phyloP scores from a whole-genome alignment of 2,113 vertebrate genomes.

The Pseudopipra pipra region DNA sequence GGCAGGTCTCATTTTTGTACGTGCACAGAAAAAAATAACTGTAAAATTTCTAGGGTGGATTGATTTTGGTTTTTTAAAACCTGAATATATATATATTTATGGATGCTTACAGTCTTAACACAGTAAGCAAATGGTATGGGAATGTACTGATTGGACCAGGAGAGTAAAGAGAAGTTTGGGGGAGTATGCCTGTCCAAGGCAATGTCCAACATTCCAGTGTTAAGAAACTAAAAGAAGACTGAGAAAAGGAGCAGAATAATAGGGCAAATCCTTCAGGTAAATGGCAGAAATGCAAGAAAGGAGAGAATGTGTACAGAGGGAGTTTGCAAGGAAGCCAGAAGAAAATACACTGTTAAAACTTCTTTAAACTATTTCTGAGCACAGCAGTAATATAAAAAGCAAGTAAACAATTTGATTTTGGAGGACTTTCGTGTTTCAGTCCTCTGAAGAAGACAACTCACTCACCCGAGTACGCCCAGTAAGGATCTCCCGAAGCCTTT shows the following conservation, averaged over 20 bases:
- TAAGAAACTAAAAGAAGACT: not conserved
- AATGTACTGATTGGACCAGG: not conserved
- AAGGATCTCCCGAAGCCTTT: constrained; percentile 86
- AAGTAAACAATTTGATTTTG: not conserved
- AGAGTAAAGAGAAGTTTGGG: not conserved
- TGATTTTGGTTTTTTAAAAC: too few species aligned
- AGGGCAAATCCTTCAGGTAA: not conserved
- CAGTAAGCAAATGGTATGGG: not conserved
- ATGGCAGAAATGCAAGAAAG: not conserved
- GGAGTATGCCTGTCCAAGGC: not conserved
- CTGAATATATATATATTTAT: not conserved
- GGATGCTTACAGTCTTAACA: not conserved
- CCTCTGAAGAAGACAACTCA: constrained; percentile 24
- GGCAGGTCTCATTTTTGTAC: not conserved
- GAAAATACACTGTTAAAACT: not conserved
- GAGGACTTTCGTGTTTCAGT: not conserved
- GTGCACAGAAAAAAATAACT: not conserved
- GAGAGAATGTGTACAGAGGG: not conserved
- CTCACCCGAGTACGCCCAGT: constrained; percentile 97
- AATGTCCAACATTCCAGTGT: too few species aligned
- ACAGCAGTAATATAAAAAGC: not conserved
- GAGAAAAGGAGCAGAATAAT: not conserved
- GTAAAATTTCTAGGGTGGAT: not conserved
- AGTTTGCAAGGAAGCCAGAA: not conserved
- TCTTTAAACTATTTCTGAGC: not conserved